These are phyloP conservation scores for Strongylocentrotus purpuratus DNA, from an alignment of 35 echinoderm and acorn worm genomes.

Conservation along the genomic window DNA sequence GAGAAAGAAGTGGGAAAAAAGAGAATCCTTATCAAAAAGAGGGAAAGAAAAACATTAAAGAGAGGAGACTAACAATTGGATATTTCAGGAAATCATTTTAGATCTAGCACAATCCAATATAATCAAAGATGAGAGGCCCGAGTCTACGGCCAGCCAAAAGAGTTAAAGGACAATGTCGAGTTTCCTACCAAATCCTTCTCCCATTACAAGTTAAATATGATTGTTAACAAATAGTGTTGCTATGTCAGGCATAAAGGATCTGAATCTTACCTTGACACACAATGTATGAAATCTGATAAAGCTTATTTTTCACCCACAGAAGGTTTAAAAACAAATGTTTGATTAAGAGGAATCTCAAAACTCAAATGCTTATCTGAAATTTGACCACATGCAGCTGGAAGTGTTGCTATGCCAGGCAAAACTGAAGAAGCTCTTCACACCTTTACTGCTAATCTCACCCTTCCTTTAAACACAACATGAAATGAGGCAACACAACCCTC, in stretches of 20 bases:
- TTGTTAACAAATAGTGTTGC: background rate
- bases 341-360: background rate
- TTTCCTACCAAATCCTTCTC: background rate
- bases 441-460: background rate
- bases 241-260: background rate
- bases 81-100: background rate
- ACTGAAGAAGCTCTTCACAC: background rate
- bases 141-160: background rate
- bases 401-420: background rate
- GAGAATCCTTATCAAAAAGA: background rate
- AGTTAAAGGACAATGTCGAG: background rate
- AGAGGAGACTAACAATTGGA: background rate
- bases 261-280: background rate
- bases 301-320: background rate
- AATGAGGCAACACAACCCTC: background rate
- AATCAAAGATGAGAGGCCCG: background rate
- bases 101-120: background rate
- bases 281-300: background rate
- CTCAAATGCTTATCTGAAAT: background rate
- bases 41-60: background rate
- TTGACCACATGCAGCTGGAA: background rate
- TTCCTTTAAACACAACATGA: background rate
- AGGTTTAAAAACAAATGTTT: background rate
- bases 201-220: background rate
- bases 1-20: background rate